These are phyloP conservation scores for Coluber constrictor DNA, from an alignment of 2,797 vertebrate genomes.

Conservation along the genomic window DNA sequence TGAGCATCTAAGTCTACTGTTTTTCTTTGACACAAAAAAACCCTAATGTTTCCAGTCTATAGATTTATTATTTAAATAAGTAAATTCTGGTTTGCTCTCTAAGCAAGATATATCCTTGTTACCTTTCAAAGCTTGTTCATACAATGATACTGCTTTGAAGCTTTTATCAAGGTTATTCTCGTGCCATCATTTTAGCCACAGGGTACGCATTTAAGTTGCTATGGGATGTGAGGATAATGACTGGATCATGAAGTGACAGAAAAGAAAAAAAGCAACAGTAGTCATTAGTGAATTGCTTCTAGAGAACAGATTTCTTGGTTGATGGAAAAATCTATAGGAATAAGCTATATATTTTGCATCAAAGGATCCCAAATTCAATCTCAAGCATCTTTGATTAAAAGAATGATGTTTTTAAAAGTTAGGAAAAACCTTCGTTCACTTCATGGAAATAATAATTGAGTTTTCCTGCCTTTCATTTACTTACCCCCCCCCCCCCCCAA, in stretches of 20 bases:
- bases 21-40: not conserved
- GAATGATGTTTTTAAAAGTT: not conserved
- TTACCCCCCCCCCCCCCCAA: too few relatives aligned
- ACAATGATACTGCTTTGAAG: not conserved
- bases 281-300: not conserved
- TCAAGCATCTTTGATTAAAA: not conserved
- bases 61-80: not conserved
- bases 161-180: not conserved
- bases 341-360: not conserved
- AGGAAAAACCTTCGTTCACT: not conserved
- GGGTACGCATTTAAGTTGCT: not conserved
- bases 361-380: not conserved
- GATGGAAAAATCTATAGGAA: not conserved
- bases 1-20: too few relatives aligned
- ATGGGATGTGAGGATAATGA: not conserved
- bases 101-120: not conserved
- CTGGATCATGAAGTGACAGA: not conserved
- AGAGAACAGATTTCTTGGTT: not conserved
- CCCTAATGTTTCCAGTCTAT: not conserved
- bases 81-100: not conserved
- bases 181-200: not conserved
- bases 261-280: not conserved
- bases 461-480: not conserved
- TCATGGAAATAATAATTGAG: not conserved
- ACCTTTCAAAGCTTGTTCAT: not conserved